phyloP scores from a whole-genome alignment of 1,140 invertebrate genomes.

The Pseudomyrmex flavicornis region DNA sequence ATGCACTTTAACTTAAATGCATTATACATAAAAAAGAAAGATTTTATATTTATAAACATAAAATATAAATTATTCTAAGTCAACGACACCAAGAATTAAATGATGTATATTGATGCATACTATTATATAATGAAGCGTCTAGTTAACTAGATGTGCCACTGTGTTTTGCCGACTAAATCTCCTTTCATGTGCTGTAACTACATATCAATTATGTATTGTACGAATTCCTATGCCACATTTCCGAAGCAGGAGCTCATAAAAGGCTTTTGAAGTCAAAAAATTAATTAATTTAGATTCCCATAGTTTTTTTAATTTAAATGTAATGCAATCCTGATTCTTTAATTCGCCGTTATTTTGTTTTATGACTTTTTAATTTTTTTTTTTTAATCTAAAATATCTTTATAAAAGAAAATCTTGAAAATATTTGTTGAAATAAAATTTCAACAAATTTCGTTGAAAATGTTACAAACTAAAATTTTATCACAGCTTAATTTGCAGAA shows the following conservation, averaged over 20 bases:
- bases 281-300: conserved; percentile 28
- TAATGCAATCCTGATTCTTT: too few species aligned
- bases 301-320: too few species aligned
- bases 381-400: neutral
- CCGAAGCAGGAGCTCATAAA: neutral
- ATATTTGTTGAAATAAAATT: conserved; percentile 35
- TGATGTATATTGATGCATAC: neutral
- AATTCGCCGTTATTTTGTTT: neutral
- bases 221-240: conserved; percentile 3
- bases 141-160: neutral
- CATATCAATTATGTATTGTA: conserved; percentile 23
- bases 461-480: conserved; percentile 27
- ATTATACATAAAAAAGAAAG: too few species aligned
- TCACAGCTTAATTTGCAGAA: conserved; percentile 24
- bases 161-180: conserved; percentile 25
- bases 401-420: neutral
- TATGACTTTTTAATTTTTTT: neutral
- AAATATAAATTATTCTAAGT: neutral
- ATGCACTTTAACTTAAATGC: neutral
- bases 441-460: conserved; percentile 22
- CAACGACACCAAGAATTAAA: neutral
- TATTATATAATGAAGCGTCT: conserved; percentile 1
- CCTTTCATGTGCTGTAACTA: conserved; percentile 12
- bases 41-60: too few species aligned
- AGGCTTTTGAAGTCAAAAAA: neutral